Evolutionary conservation across 2,888 invertebrate genomes (phyloP), one percentile per base, ranked within the genome.

Genomic region (Nemurella pictetii): DNA sequence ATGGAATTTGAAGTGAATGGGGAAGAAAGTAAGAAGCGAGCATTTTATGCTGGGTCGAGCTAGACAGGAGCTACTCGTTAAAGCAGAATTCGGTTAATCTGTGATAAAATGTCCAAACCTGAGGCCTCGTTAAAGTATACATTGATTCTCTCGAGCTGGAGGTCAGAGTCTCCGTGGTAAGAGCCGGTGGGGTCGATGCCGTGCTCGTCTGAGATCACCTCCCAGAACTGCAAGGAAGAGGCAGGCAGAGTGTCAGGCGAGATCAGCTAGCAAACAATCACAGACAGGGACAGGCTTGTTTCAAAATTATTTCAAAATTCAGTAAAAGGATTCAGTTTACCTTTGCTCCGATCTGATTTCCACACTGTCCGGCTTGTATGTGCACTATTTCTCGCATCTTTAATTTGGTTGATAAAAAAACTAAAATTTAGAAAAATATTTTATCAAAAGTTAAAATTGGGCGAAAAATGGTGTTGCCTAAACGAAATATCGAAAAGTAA

Each of bases 141-240:
- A 89, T 94, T 93, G 89, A 95, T 95, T 87, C 95, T 91, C 90
- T 95, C 95, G 88, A 95, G 90, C 89, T 95, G 95, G 80, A 95
- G 92, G 87, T 93, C 93, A n/a, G 94, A 94, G 90, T 94, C 94
- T 73, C 95, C 95, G 88, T 93, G 92, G 90, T 94, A 95, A 35
- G 93, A 92, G 87, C 95, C 95, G 72, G 94, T 93, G 73, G 94
- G 93, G 89, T 95, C 94, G 88, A 95, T 95, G 86, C 95, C 95
- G 89, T 95, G 95, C 88, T 95, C 95, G 89, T 95, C 95, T 81
- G 95, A 95, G n/a, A n/a, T n/a, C n/a, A n/a, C n/a, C n/a, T n/a
- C n/a, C n/a, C n/a, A n/a, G n/a, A n/a, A n/a, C n/a, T 93, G 15
- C 93, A n/a, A n/a, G n/a, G n/a, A n/a, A n/a, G n/a, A n/a, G n/a